phyloP scores from a whole-genome alignment of 2,113 vertebrate genomes.

The Blennius ocellaris region DNA sequence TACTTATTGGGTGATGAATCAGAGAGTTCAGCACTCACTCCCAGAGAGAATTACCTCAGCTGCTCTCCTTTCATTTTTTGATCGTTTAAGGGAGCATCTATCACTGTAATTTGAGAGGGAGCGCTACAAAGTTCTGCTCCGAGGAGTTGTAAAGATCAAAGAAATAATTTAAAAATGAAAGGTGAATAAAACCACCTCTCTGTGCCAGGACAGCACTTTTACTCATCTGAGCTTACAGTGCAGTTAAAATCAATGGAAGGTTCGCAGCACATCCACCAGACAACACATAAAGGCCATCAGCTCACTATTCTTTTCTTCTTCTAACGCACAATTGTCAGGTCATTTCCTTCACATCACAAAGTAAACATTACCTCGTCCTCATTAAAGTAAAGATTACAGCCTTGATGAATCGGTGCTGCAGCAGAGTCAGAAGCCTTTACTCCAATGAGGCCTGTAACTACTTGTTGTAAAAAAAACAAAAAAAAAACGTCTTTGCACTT shows the following conservation, averaged over 20 bases:
- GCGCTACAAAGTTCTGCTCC: neutral
- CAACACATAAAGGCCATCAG: neutral
- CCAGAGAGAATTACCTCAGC: slow-evolving; percentile 27
- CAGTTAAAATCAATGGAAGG: slow-evolving; percentile 31
- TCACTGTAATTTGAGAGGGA: slow-evolving; percentile 1
- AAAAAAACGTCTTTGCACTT: slow-evolving; percentile 8
- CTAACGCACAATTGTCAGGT: slow-evolving; percentile 15
- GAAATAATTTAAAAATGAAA: neutral
- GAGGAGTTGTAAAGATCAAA: neutral
- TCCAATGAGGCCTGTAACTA: slow-evolving; percentile 33
- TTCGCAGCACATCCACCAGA: slow-evolving; percentile 4
- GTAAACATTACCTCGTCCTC: slow-evolving; percentile 42
- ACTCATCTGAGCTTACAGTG: slow-evolving; percentile 18
- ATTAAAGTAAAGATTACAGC: slow-evolving; percentile 40
- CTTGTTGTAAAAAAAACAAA: slow-evolving; percentile 23
- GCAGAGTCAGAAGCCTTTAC: slow-evolving; percentile 27
- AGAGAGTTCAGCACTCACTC: slow-evolving; percentile 19
- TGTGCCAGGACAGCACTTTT: neutral
- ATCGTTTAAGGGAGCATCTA: slow-evolving; percentile 2
- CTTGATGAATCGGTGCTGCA: slow-evolving; percentile 48
- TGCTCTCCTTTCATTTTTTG: slow-evolving; percentile 20
- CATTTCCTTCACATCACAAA: slow-evolving; percentile 28
- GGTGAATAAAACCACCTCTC: slow-evolving; percentile 3
- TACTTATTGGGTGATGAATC: slow-evolving; percentile 31
- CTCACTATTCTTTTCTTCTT: slow-evolving; percentile 1